Evolutionary conservation across 2,797 vertebrate genomes (phyloP).

Genomic region (Fistularia tabacaria): DNA sequence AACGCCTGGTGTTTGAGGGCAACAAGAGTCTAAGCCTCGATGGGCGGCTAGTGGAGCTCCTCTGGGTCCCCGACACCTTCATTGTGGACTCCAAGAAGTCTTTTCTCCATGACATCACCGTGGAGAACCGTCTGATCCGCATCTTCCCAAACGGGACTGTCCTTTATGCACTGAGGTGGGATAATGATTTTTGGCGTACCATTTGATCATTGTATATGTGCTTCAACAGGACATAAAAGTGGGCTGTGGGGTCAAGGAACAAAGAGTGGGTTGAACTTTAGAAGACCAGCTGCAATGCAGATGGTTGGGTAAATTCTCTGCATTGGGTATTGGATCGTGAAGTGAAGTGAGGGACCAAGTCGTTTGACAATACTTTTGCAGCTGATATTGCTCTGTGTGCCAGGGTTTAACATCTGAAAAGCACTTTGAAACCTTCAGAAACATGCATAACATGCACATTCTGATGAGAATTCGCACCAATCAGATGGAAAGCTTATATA

Average conservation of each 20-base stretch:
- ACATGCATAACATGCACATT: conserved; percentile 7
- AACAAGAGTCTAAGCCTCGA: conserved; percentile 91
- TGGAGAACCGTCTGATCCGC: conserved; percentile 89
- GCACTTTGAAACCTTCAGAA: conserved; percentile 8
- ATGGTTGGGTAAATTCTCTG: conserved; percentile 29
- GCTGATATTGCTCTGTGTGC: conserved; percentile 19
- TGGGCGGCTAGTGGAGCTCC: conserved; percentile 87
- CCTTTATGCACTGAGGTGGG: conserved; percentile 85
- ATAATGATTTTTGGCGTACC: conserved; percentile 1
- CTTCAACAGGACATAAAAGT: conserved; percentile 27
- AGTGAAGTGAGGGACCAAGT: conserved; percentile 9
- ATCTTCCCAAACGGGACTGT: conserved; percentile 92
- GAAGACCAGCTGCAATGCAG: conserved; percentile 25
- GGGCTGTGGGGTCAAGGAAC: conserved; percentile 10
- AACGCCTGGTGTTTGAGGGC: conserved; percentile 85
- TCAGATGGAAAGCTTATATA: conserved; percentile 23
- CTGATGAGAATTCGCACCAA: conserved; percentile 13
- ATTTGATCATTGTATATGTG: conserved; percentile 13
- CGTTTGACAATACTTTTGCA: conserved; percentile 23
- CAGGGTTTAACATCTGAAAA: conserved; percentile 19
- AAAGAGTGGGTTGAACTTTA: conserved; percentile 27
- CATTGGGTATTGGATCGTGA: conserved; percentile 23
- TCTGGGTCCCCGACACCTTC: conserved; percentile 91
- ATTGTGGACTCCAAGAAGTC: conserved; percentile 93
- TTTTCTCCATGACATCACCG: conserved; percentile 91